A percentile compares a stretch with the other conserved stretches of the same genome.
These are phyloP conservation scores for Pseudanteris insignis DNA, from an alignment of 2,888 invertebrate species.

Conservation along the genomic window DNA sequence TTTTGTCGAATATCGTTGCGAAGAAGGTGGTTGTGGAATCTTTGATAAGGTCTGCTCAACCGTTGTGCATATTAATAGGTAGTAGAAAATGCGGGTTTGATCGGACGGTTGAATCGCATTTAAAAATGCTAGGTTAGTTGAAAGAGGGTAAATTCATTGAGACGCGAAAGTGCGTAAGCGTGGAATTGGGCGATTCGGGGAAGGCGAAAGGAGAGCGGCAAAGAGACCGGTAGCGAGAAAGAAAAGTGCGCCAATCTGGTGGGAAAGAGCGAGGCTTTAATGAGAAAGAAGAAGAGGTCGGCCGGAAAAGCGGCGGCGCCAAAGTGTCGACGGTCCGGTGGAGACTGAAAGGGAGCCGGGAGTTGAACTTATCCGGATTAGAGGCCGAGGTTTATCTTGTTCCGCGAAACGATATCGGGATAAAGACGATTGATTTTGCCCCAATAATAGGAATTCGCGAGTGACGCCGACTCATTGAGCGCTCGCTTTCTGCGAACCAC, in stretches of 20 bases:
- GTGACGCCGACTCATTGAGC: constrained; percentile 20
- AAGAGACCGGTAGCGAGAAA: constrained; percentile 21
- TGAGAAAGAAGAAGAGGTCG: constrained; percentile 33
- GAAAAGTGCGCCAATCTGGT: constrained; percentile 13
- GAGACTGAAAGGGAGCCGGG: constrained; percentile 47
- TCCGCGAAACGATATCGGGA: constrained; percentile 54
- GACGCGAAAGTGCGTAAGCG: too few species aligned
- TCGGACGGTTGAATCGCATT: too few species aligned
- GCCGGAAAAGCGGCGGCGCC: constrained; percentile 47
- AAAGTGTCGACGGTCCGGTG: constrained; percentile 39
- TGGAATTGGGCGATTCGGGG: too few species aligned
- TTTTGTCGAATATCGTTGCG: too few species aligned
- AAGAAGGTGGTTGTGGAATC: too few species aligned
- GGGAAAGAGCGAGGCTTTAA: constrained; percentile 16
- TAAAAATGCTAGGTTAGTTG: too few species aligned
- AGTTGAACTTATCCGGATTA: constrained; percentile 57
- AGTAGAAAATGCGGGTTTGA: too few species aligned
- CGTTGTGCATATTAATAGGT: too few species aligned
- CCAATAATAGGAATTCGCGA: constrained; percentile 56
- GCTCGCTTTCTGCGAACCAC: constrained; percentile 46
- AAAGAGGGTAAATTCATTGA: too few species aligned
- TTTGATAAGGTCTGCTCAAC: too few species aligned
- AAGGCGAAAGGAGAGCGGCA: too few species aligned
- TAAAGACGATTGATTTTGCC: constrained; percentile 59
- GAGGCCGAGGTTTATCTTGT: constrained; percentile 48